These are phyloP conservation scores for Austrofundulus limnaeus DNA, from an alignment of 2,113 vertebrate genomes.

Conservation along the genomic window DNA sequence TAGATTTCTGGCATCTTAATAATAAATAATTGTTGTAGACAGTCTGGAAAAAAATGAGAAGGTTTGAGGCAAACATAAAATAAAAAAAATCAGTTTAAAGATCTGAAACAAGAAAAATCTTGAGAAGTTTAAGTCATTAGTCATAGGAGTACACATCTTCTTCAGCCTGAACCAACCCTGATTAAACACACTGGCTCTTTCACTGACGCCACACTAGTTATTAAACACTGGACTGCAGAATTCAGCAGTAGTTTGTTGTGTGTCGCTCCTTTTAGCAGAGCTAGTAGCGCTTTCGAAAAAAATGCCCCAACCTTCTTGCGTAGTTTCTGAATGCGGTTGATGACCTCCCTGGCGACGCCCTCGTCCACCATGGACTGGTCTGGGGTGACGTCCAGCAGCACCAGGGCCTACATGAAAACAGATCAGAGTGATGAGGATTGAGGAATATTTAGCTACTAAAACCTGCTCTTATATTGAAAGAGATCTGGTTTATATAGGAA, in stretches of 20 bases:
- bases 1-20: too few relatives aligned
- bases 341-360: constrained; percentile 94
- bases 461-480: background rate
- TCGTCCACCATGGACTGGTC: constrained; percentile 97
- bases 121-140: background rate
- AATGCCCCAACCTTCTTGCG: constrained; percentile 90
- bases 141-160: constrained; percentile 5
- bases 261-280: constrained; percentile 38
- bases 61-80: background rate
- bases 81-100: background rate
- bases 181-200: constrained; percentile 24
- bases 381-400: constrained; percentile 90
- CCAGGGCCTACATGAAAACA: constrained; percentile 80
- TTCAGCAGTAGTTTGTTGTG: constrained; percentile 44
- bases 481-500: background rate
- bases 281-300: constrained; percentile 33
- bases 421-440: background rate
- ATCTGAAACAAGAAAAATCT: constrained; percentile 1
- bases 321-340: constrained; percentile 98
- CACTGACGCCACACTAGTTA: constrained; percentile 32
- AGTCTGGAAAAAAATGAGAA: background rate
- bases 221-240: constrained; percentile 55
- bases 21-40: too few relatives aligned
- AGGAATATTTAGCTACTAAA: background rate
- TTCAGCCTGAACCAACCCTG: constrained; percentile 18